phyloP scores from a whole-genome alignment of 2,888 invertebrate species.

The Mycogona germanica region DNA sequence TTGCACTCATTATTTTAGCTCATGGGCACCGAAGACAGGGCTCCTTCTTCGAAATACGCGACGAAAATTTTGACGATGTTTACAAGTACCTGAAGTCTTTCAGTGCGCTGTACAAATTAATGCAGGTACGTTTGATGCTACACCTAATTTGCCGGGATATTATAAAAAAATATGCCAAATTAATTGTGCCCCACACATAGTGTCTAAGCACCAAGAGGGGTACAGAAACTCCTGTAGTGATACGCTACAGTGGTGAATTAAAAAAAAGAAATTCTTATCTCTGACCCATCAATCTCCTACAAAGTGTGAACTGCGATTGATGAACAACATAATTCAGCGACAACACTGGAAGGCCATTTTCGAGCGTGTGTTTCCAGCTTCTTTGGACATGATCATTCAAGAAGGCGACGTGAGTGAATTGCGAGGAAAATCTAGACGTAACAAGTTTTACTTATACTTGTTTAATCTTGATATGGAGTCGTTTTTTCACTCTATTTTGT shows the following conservation, averaged over 20 bases:
- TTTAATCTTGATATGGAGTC: no score
- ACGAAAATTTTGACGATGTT: constrained; percentile 44
- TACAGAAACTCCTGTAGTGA: no score
- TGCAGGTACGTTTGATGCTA: no score
- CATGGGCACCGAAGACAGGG: constrained; percentile 23
- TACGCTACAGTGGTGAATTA: no score
- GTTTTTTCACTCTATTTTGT: no score
- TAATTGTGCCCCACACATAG: no score
- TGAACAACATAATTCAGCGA: constrained; percentile 70
- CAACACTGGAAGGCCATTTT: constrained; percentile 71
- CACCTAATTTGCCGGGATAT: no score
- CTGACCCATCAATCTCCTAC: constrained; percentile 21
- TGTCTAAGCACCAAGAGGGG: no score
- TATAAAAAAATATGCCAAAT: no score
- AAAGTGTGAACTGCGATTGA: constrained; percentile 61
- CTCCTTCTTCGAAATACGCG: constrained; percentile 20
- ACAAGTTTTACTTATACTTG: no score
- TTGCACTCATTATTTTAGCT: constrained; percentile 2
- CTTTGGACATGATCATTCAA: constrained; percentile 68
- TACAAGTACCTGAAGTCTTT: constrained; percentile 71
- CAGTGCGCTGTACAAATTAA: constrained; percentile 66
- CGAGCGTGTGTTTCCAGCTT: constrained; percentile 66
- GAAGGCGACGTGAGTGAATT: constrained; percentile 68
- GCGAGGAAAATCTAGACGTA: no score
- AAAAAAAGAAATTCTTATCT: no score